Evolutionary conservation across 2,113 vertebrate species (phyloP).

Genomic region (Hystrix brachyura): DNA sequence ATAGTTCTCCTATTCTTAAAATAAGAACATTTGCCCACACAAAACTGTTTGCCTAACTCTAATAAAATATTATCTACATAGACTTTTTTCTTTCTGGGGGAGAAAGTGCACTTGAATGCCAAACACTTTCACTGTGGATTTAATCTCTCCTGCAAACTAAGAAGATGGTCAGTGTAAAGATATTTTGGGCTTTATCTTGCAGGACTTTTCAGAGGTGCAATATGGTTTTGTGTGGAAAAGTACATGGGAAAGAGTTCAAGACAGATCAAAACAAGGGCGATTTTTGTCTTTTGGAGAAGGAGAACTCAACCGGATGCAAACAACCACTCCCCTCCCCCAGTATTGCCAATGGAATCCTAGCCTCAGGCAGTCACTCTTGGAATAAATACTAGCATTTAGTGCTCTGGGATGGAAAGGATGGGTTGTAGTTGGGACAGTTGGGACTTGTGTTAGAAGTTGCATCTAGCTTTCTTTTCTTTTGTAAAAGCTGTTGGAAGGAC

Average conservation of each 20-base stretch:
- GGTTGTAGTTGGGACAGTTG: background rate
- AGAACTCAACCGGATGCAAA: constrained; percentile 9
- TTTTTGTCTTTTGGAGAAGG: constrained; percentile 11
- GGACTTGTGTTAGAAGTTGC: background rate
- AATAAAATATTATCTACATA: constrained; percentile 69
- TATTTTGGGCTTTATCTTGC: background rate
- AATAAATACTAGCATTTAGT: constrained; percentile 30
- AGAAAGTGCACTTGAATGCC: constrained; percentile 56
- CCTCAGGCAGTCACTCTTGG: background rate
- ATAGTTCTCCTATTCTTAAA: constrained; percentile 74
- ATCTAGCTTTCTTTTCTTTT: constrained; percentile 49
- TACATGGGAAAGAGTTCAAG: constrained; percentile 26
- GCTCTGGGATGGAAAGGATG: background rate
- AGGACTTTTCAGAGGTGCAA: constrained; percentile 37
- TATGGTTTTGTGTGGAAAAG: constrained; percentile 10
- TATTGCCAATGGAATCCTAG: background rate
- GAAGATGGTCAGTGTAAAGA: constrained; percentile 10
- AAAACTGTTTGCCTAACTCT: constrained; percentile 67
- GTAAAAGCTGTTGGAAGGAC: background rate
- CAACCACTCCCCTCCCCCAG: background rate
- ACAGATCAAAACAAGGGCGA: background rate
- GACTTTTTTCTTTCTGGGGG: constrained; percentile 23
- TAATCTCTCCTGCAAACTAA: constrained; percentile 51
- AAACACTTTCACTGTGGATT: constrained; percentile 56
- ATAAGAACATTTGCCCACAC: constrained; percentile 73